These are phyloP conservation scores for Andricus grossulariae DNA, from an alignment of 1,140 invertebrate species.

Conservation along the genomic window DNA sequence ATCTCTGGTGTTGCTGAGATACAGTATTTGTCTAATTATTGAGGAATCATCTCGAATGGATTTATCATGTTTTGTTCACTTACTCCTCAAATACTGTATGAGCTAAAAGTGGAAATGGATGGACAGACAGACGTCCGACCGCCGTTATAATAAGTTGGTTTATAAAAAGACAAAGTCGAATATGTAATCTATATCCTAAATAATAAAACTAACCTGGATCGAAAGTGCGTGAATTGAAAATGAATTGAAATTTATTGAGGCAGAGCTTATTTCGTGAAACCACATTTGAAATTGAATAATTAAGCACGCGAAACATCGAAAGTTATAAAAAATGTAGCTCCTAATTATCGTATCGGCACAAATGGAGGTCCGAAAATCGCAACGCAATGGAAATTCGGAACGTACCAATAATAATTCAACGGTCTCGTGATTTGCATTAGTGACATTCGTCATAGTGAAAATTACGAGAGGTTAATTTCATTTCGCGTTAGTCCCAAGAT, in stretches of 20 bases:
- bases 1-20: no score
- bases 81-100: no score
- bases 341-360: neutral
- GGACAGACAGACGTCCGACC: no score
- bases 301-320: neutral
- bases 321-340: constrained; percentile 1
- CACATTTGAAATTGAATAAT: constrained; percentile 11
- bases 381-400: neutral
- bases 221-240: neutral
- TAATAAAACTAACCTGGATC: neutral
- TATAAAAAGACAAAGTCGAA: neutral
- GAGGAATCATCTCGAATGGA: no score
- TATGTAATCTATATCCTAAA: neutral
- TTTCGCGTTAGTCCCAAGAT: neutral
- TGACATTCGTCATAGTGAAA: neutral
- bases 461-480: neutral
- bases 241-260: constrained; percentile 3
- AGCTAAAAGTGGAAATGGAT: no score
- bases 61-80: no score
- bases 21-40: no score
- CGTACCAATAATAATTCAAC: neutral
- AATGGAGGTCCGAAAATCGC: neutral
- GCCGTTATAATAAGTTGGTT: no score
- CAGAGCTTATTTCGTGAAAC: neutral
- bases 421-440: neutral